A percentile compares a stretch with the other conserved stretches of the same genome.
Conservation (phyloP, 2,113 vertebrate species). For the Leuciscus idus region DNA sequence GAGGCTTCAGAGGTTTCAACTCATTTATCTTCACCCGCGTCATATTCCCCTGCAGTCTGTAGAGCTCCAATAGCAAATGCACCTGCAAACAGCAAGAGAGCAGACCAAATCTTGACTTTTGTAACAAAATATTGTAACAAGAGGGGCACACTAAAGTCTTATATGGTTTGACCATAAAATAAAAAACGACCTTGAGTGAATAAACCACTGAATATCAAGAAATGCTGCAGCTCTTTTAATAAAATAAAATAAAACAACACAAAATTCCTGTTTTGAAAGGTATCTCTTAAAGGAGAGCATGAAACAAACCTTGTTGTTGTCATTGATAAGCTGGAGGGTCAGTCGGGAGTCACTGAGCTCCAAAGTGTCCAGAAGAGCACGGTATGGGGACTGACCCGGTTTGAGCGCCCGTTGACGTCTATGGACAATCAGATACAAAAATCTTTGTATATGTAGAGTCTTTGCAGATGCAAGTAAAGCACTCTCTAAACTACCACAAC, state of each 20-base stretch:
- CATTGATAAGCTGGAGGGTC: conserved; percentile 87
- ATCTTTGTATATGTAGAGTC: neutral
- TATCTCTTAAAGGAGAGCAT: neutral
- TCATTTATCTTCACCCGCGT: conserved; percentile 90
- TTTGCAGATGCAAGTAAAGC: neutral
- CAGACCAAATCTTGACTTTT: neutral
- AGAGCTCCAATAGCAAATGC: conserved; percentile 85
- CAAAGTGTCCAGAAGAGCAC: conserved; percentile 86
- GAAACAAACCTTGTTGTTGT: conserved; percentile 84
- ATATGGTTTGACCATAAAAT: neutral
- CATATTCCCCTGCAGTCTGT: conserved; percentile 89
- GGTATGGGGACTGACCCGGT: conserved; percentile 84
- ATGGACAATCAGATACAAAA: neutral
- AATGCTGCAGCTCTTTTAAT: neutral
- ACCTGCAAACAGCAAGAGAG: conserved; percentile 70
- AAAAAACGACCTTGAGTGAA: neutral
- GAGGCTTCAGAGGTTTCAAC: conserved; percentile 84
- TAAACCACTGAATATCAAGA: neutral
- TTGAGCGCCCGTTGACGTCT: conserved; percentile 85
- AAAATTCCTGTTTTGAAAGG: neutral
- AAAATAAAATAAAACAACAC: neutral
- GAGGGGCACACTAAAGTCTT: neutral
- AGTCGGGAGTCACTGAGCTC: conserved; percentile 84
- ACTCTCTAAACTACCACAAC: neutral
- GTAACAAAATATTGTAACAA: neutral